Conservation (phyloP, 2,797 vertebrate species). For the Amazonetta brasiliensis region DNA sequence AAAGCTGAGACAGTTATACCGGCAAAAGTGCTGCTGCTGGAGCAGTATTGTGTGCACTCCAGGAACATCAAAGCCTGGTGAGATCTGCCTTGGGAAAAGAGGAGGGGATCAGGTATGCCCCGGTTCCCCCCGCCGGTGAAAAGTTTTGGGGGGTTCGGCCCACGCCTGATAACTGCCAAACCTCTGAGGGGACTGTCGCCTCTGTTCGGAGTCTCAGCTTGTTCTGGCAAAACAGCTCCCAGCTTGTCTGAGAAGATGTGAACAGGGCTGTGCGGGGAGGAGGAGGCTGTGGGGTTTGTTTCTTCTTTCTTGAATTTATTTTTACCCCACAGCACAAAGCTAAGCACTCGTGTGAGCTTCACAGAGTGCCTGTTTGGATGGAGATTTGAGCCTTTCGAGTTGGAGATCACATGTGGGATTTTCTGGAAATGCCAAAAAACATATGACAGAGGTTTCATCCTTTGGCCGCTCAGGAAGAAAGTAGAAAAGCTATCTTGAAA, state of each 20-base stretch:
- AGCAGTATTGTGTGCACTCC: not conserved
- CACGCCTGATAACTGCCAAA: not conserved
- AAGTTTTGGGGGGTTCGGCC: not conserved
- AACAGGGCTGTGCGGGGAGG: not conserved
- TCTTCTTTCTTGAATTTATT: constrained; percentile 1
- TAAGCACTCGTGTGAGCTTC: not conserved
- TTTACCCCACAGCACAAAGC: constrained; percentile 23
- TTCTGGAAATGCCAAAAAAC: constrained; percentile 42
- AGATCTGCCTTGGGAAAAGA: not conserved
- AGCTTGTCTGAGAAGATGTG: not conserved
- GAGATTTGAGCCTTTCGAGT: constrained; percentile 3
- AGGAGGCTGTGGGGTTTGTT: not conserved
- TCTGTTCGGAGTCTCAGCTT: fast-evolving
- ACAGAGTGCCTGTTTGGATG: not conserved
- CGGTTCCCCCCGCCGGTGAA: not conserved
- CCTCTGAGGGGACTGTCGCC: not conserved
- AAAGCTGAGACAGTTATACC: constrained; percentile 73
- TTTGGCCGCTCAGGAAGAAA: not conserved
- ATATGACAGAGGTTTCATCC: not conserved
- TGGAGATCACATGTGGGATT: constrained; percentile 15
- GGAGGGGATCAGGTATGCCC: not conserved
- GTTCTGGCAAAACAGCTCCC: not conserved
- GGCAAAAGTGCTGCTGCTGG: constrained; percentile 29
- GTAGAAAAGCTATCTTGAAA: not conserved
- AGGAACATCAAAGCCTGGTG: constrained; percentile 40